Conservation (phyloP, 2,113 vertebrate species). For the Australoheros scitulus region DNA sequence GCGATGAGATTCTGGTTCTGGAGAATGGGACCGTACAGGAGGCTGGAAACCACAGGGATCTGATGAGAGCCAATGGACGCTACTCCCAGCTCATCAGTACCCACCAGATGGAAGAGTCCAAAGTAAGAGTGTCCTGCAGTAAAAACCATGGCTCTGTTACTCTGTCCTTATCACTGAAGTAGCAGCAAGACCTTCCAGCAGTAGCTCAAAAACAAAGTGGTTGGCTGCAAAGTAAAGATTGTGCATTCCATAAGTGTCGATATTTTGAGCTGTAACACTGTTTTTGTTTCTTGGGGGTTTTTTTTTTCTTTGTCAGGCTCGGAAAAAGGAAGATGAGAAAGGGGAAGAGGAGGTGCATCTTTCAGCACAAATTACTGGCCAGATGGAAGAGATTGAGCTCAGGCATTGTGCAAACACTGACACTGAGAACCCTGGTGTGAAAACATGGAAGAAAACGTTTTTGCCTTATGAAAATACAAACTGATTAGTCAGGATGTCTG, state of each 20-base stretch:
- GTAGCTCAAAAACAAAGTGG: background rate
- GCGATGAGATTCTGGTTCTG: conserved; percentile 84
- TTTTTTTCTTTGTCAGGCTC: background rate
- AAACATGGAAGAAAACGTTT: background rate
- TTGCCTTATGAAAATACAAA: background rate
- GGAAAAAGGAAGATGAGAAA: conserved; percentile 51
- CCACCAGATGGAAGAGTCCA: conserved; percentile 73
- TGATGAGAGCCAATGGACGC: conserved; percentile 74
- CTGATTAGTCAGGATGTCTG: background rate
- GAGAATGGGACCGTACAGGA: conserved; percentile 83
- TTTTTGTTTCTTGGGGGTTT: background rate
- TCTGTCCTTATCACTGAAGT: background rate
- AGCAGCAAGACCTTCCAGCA: too few relatives aligned
- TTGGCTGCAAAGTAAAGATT: background rate
- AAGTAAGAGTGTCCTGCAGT: conserved; percentile 64
- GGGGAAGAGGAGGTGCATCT: conserved; percentile 16
- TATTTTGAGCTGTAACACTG: background rate
- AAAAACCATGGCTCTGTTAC: background rate
- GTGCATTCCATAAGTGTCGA: background rate
- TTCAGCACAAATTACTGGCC: background rate
- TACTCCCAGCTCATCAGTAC: conserved; percentile 83
- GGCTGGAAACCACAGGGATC: conserved; percentile 77
- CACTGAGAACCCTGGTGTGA: conserved; percentile 76
- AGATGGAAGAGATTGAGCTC: background rate
- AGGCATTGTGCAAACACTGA: conserved; percentile 31